Evolutionary conservation across 2,888 invertebrate species (phyloP).

Genomic region (Archips crataeganus): DNA sequence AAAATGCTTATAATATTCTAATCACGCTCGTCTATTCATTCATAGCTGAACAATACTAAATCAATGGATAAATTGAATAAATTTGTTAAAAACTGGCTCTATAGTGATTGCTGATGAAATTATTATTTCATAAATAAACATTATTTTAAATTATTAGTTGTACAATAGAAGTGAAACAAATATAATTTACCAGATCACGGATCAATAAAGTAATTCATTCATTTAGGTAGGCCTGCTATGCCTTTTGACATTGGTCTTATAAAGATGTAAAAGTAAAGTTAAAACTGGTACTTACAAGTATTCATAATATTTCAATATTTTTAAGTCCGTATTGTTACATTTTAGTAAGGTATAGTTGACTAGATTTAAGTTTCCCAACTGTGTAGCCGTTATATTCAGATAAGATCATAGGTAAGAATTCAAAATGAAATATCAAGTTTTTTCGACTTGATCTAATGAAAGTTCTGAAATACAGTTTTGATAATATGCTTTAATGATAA

Average conservation of each 20-base stretch:
- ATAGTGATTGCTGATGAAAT: background rate
- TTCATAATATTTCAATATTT: no score
- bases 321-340: no score
- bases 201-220: no score
- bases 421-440: background rate
- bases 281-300: no score
- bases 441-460: background rate
- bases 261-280: no score
- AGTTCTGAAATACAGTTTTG: background rate
- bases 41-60: slow-evolving; percentile 21
- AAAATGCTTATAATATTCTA: slow-evolving; percentile 17
- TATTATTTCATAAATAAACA: background rate
- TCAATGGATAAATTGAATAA: slow-evolving; percentile 14
- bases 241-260: no score
- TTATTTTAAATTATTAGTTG: no score
- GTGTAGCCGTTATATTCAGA: background rate
- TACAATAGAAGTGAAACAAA: no score
- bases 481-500: background rate
- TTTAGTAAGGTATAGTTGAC: no score
- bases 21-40: slow-evolving; percentile 36
- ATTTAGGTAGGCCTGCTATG: no score
- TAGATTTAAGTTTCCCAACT: background rate
- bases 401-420: background rate
- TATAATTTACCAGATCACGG: no score
- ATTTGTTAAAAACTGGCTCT: slow-evolving; percentile 1